phyloP scores from a whole-genome alignment of 2,797 vertebrate genomes.

The Atherinosoma microstoma region DNA sequence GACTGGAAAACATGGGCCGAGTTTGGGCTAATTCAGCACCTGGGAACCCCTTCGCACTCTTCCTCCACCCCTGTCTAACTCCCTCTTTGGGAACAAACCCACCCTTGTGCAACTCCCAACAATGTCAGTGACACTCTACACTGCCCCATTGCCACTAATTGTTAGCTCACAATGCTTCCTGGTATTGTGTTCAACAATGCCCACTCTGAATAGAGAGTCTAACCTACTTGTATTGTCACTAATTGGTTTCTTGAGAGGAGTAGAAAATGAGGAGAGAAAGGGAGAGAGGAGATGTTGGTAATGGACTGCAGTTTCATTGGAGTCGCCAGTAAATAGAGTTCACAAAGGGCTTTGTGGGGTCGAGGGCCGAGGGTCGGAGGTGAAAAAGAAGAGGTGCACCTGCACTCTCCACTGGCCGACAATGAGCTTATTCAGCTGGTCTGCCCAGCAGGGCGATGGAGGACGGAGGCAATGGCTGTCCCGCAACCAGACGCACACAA shows the following conservation, averaged over 20 bases:
- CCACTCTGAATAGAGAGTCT: conserved; percentile 85
- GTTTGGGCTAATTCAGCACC: conserved; percentile 77
- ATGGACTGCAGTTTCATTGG: conserved; percentile 82
- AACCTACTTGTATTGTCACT: conserved; percentile 89
- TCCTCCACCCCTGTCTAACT: conserved; percentile 71
- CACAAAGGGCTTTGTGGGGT: conserved; percentile 83
- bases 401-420: conserved; percentile 74
- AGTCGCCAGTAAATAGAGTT: conserved; percentile 81
- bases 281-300: conserved; percentile 78
- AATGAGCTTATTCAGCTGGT: conserved; percentile 81
- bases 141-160: conserved; percentile 85
- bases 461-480: conserved; percentile 45
- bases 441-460: conserved; percentile 45
- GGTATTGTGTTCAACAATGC: conserved; percentile 86
- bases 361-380: conserved; percentile 80
- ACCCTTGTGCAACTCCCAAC: conserved; percentile 83
- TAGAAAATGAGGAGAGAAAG: conserved; percentile 78
- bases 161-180: conserved; percentile 86
- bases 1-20: conserved; percentile 65
- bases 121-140: conserved; percentile 88
- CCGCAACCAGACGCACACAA: conserved; percentile 13
- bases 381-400: conserved; percentile 82
- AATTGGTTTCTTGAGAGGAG: conserved; percentile 87
- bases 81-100: conserved; percentile 82
- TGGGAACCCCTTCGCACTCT: conserved; percentile 71